Evolutionary conservation across 2,797 vertebrate genomes (phyloP).

Genomic region (Anabacerthia variegaticeps): DNA sequence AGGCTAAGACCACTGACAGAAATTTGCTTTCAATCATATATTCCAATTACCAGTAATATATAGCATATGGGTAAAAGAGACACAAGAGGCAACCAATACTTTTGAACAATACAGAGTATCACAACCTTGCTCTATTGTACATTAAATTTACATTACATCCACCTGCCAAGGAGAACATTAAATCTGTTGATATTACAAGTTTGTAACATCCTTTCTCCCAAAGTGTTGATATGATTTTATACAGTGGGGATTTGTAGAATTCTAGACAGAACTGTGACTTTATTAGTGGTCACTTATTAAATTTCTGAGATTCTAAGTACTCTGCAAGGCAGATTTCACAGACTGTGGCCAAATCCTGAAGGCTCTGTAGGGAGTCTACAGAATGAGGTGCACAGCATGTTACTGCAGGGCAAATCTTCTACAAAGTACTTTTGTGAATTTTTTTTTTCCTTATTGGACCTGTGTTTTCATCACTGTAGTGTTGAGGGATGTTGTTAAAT

Average conservation of each 20-base stretch:
- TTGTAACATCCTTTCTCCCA: neutral
- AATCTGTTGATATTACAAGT: slow-evolving; percentile 38
- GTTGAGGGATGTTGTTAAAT: neutral
- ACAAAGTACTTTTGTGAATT: neutral
- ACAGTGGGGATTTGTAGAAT: neutral
- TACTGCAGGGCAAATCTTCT: neutral
- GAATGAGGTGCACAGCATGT: neutral
- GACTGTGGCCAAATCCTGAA: neutral
- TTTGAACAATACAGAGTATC: neutral
- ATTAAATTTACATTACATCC: slow-evolving; percentile 58
- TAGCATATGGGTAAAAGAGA: slow-evolving; percentile 16
- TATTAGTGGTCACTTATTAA: neutral
- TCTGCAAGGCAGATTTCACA: neutral
- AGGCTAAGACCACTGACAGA: slow-evolving; percentile 33
- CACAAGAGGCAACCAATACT: neutral
- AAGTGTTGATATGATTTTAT: slow-evolving; percentile 24
- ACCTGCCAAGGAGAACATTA: slow-evolving; percentile 41
- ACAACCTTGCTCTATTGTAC: slow-evolving; percentile 34
- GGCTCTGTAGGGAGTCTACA: neutral
- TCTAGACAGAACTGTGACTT: neutral
- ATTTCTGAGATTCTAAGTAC: neutral
- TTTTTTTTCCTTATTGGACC: neutral
- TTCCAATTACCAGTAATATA: neutral
- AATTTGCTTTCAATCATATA: slow-evolving; percentile 51
- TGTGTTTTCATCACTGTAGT: neutral